These are phyloP conservation scores for Tachyglossus aculeatus DNA, from an alignment of 2,797 vertebrate species.

Conservation along the genomic window DNA sequence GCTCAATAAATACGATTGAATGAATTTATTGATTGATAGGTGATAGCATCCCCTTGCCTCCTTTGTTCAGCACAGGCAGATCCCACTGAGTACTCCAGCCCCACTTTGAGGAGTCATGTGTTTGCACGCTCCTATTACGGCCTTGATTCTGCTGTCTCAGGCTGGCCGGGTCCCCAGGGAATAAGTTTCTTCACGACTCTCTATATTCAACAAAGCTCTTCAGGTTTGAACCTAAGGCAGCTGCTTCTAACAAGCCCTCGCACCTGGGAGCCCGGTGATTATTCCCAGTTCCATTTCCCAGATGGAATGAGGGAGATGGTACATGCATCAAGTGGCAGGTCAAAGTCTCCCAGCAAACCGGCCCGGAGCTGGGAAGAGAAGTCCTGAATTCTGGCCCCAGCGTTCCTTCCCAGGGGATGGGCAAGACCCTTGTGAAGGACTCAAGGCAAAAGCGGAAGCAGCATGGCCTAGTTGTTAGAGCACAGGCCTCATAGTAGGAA, in stretches of 20 bases:
- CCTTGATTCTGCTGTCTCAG: background rate
- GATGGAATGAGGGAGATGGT: background rate
- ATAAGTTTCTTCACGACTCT: background rate
- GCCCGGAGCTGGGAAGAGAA: background rate
- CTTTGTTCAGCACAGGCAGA: too few species aligned
- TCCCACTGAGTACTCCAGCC: too few species aligned
- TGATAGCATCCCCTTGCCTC: too few species aligned
- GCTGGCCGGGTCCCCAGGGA: background rate
- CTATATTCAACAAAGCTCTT: background rate
- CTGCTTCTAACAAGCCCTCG: background rate
- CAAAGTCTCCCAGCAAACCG: background rate
- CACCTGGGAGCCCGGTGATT: background rate
- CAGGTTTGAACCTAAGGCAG: background rate
- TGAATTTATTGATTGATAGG: too few species aligned
- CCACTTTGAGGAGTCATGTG: too few species aligned
- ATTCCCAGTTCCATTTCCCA: background rate
- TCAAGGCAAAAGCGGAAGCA: background rate
- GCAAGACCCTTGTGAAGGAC: too few species aligned
- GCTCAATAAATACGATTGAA: too few species aligned
- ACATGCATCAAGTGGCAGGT: background rate
- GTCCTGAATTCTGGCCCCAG: background rate
- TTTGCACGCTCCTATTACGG: background rate
- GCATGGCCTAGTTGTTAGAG: background rate
- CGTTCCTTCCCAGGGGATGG: background rate
- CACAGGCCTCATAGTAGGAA: too few species aligned